A percentile compares a stretch with the other conserved stretches of the same genome.
phyloP scores from a whole-genome alignment of 1,140 invertebrate genomes.

The Aphaenogaster rudis region DNA sequence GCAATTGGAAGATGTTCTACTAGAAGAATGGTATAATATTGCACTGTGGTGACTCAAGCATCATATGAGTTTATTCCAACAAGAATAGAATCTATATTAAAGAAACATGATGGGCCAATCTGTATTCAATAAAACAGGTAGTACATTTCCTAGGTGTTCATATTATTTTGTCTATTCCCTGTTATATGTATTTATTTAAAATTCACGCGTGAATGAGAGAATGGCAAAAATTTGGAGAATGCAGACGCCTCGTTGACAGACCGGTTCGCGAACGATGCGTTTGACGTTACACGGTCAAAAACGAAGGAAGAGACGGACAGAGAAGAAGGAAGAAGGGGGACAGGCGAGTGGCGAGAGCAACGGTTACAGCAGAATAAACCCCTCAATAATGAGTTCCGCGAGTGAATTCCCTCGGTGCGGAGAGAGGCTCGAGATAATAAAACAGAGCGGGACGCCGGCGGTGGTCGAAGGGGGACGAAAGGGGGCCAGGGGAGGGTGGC shows the following conservation, averaged over 20 bases:
- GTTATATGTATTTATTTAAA: background rate
- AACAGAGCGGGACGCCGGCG: conserved; percentile 79
- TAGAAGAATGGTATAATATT: too few relatives aligned
- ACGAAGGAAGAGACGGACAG: conserved; percentile 27
- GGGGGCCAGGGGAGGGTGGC: conserved; percentile 33
- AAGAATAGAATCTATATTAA: too few relatives aligned
- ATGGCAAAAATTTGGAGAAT: conserved; percentile 7
- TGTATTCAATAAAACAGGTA: too few relatives aligned
- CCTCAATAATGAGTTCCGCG: conserved; percentile 86
- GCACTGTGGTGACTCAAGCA: too few relatives aligned
- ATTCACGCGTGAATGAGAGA: background rate
- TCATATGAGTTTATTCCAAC: too few relatives aligned
- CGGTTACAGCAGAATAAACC: conserved; percentile 86
- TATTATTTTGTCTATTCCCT: too few relatives aligned
- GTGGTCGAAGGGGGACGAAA: conserved; percentile 61
- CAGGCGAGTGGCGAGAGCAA: conserved; percentile 73
- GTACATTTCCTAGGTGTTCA: too few relatives aligned
- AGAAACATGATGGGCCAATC: too few relatives aligned
- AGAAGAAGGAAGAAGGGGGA: conserved; percentile 37
- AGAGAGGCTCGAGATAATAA: conserved; percentile 85
- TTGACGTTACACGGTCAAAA: conserved; percentile 4
- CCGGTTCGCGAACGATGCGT: background rate
- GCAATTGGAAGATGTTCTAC: too few relatives aligned
- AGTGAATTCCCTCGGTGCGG: conserved; percentile 84
- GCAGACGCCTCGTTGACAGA: background rate